phyloP scores from a whole-genome alignment of 2,888 invertebrate genomes.

The Lycaena phlaeas region DNA sequence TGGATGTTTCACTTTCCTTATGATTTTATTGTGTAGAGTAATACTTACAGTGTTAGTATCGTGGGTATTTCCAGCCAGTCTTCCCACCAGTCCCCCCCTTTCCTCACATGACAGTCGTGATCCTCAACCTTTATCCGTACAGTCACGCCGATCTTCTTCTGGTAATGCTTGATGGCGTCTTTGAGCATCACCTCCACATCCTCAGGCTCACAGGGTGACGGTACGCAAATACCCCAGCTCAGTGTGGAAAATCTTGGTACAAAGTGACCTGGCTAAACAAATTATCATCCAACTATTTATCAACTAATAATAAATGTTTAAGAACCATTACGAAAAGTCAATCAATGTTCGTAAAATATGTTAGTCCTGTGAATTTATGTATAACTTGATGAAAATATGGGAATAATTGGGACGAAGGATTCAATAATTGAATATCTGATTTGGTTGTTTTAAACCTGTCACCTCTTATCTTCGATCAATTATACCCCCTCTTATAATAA shows the following conservation, averaged over 20 bases:
- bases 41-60: constrained; percentile 52
- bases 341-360: no score
- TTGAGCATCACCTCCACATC: constrained; percentile 73
- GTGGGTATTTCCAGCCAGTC: constrained; percentile 52
- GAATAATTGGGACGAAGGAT: no score
- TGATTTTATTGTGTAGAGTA: no score
- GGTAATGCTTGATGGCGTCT: constrained; percentile 72
- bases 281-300: constrained; percentile 8
- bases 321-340: not conserved
- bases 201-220: constrained; percentile 74
- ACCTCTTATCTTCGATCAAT: no score
- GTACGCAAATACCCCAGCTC: constrained; percentile 81
- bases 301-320: no score
- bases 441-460: no score
- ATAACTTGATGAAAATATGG: no score
- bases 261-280: constrained; percentile 80
- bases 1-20: no score
- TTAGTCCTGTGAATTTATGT: no score
- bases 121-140: constrained; percentile 76
- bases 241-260: constrained; percentile 79
- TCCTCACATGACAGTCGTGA: constrained; percentile 73
- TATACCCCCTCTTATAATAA: no score
- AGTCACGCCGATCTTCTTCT: constrained; percentile 72
- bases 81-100: constrained; percentile 43
- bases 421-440: no score